Evolutionary conservation across 1,140 invertebrate species (phyloP).

Genomic region (Anadara kagoshimensis): DNA sequence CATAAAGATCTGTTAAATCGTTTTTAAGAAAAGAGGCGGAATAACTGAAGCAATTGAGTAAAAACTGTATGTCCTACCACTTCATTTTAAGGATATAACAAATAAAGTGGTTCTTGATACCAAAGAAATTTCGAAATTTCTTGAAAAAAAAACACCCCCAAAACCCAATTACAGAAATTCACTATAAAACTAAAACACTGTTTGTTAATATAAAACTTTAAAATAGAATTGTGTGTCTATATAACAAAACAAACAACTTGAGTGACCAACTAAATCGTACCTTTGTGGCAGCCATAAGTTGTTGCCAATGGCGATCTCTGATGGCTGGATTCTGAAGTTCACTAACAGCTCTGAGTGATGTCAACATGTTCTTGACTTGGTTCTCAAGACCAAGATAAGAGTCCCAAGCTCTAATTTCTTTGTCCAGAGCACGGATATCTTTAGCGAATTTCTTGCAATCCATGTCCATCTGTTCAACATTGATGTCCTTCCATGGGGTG

Average conservation of each 20-base stretch:
- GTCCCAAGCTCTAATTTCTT: slow-evolving; percentile 92
- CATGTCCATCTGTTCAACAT: slow-evolving; percentile 98
- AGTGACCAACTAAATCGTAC: slow-evolving; percentile 73
- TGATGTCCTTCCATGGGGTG: slow-evolving; percentile 95
- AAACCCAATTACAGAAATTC: not conserved
- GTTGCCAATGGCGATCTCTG: slow-evolving; percentile 95
- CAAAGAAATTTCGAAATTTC: not conserved
- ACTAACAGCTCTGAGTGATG: slow-evolving; percentile 83
- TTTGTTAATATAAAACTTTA: not conserved
- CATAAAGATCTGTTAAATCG: too few relatives aligned
- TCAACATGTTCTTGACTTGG: slow-evolving; percentile 75
- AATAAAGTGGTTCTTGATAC: not conserved
- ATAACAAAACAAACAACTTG: not conserved
- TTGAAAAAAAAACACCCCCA: not conserved
- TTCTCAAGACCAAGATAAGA: slow-evolving; percentile 78
- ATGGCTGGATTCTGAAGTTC: slow-evolving; percentile 97
- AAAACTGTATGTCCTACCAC: not conserved
- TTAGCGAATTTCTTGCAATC: slow-evolving; percentile 98
- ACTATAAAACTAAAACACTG: not conserved
- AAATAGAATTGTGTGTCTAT: not conserved
- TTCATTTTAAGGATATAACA: not conserved
- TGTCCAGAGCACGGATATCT: slow-evolving; percentile 82
- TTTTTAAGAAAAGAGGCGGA: too few relatives aligned
- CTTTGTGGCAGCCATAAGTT: slow-evolving; percentile 96
- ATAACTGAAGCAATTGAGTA: not conserved